Percentiles rank a stretch among this genome's conserved stretches.
phyloP scores from a whole-genome alignment of 92 coral and sea anemone genomes.

The Pocillopora grandis region DNA sequence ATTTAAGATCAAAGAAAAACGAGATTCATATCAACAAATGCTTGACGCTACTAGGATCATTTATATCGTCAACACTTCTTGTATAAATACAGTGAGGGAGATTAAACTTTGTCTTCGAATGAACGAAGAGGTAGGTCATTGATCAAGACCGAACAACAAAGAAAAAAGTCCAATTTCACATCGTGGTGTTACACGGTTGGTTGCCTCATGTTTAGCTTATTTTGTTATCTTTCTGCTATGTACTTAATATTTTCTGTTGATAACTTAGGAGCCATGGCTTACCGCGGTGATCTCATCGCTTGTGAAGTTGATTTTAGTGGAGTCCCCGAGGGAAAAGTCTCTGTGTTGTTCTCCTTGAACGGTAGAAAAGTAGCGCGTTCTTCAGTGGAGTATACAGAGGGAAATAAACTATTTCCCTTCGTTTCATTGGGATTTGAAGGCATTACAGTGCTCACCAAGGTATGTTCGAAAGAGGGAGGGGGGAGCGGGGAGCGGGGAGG shows the following conservation, averaged over 20 bases:
- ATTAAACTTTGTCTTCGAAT: too few species aligned
- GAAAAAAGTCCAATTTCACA: too few species aligned
- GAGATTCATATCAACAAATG: too few species aligned
- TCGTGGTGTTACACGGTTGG: too few species aligned
- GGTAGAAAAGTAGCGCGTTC: conserved; percentile 32
- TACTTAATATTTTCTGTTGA: background rate
- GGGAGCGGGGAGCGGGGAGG: too few species aligned
- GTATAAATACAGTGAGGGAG: too few species aligned
- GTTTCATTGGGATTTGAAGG: conserved; percentile 26
- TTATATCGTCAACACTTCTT: too few species aligned
- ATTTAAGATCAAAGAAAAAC: too few species aligned
- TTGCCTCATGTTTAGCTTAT: too few species aligned
- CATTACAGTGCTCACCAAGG: conserved; percentile 31
- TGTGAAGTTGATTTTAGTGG: conserved; percentile 18
- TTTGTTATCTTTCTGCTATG: background rate
- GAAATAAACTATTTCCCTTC: conserved; percentile 6
- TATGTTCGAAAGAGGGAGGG: background rate
- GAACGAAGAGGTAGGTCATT: too few species aligned
- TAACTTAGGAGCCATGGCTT: conserved; percentile 7
- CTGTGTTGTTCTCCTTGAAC: conserved; percentile 29
- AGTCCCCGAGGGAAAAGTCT: background rate
- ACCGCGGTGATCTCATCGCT: conserved; percentile 39
- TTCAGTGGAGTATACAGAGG: background rate
- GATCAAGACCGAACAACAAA: too few species aligned
- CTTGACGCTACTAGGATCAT: too few species aligned